Conservation (phyloP, 1,140 invertebrate genomes). For the Euwallacea similis region DNA sequence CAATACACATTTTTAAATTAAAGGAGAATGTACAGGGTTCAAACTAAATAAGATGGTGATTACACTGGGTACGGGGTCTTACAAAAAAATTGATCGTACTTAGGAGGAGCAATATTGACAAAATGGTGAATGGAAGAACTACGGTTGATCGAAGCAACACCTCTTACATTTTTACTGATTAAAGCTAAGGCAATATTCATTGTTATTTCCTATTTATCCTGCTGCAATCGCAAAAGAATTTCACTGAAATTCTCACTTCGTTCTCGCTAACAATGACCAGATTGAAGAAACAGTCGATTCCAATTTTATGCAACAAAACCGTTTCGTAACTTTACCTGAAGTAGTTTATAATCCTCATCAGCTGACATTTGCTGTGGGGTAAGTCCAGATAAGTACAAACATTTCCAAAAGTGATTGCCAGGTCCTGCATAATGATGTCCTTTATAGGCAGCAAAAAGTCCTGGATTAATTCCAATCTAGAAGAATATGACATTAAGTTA, state of each 20-base stretch:
- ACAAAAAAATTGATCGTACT: neutral
- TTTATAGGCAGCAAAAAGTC: conserved; percentile 94
- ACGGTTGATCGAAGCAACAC: no score
- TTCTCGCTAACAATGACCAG: no score
- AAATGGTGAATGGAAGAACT: neutral
- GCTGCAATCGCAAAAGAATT: neutral
- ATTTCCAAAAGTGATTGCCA: conserved; percentile 99
- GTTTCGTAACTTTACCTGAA: conserved; percentile 63
- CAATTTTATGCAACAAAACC: neutral
- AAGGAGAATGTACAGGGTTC: no score
- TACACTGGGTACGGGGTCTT: no score
- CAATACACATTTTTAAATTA: no score
- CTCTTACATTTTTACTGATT: no score
- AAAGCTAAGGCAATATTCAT: no score
- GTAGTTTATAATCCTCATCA: conserved; percentile 91
- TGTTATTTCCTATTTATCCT: no score
- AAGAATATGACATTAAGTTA: conserved; percentile 2
- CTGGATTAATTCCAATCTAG: conserved; percentile 97
- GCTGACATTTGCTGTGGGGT: conserved; percentile 94
- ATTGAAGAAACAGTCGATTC: neutral
- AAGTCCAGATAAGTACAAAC: conserved; percentile 89
- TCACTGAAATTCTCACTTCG: no score
- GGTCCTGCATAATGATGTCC: conserved; percentile 98
- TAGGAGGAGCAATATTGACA: neutral
- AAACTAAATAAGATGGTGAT: no score